Evolutionary conservation across 1,140 invertebrate genomes (phyloP), one percentile per base, ranked within the genome.

Genomic region (Cyclina sinensis): DNA sequence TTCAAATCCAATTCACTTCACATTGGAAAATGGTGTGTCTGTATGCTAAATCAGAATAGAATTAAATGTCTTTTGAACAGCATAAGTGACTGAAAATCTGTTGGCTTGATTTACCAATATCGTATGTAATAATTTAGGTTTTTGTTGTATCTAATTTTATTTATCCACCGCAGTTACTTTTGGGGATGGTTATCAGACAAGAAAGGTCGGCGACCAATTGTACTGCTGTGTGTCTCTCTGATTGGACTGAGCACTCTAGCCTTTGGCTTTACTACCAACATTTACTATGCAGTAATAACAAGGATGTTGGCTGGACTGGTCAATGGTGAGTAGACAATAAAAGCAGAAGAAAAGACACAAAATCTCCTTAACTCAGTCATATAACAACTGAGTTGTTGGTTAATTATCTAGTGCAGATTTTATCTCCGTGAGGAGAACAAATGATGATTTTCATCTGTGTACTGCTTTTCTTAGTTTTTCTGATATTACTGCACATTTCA

Each of bases 101-200:
- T n/a, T n/a, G n/a, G n/a, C n/a, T n/a, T n/a, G n/a, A n/a, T n/a
- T n/a, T n/a, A n/a, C n/a, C n/a, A n/a, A n/a, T n/a, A n/a, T n/a
- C n/a, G n/a, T n/a, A n/a, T n/a, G n/a, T n/a, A n/a, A n/a, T n/a
- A n/a, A n/a, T n/a, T n/a, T n/a, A n/a, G n/a, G n/a, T n/a, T n/a
- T n/a, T n/a, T n/a, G n/a, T n/a, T n/a, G n/a, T n/a, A n/a, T n/a
- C n/a, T n/a, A n/a, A n/a, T n/a, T n/a, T n/a, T n/a, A n/a, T n/a
- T n/a, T n/a, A n/a, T n/a, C n/a, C n/a, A n/a, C n/a, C n/a, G n/a
- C 90, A 94, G 94, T 82, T 94, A 93, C 88, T 94, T 95, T 86
- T 95, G 94, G 94, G 94, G 94, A 24, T 94, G 93, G 92, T 62
- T 95, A n/a, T 94, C 94, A 18, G 94, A 95, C 88, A 89, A 79